These are phyloP conservation scores for Lipophrys pholis DNA, from an alignment of 2,113 vertebrate genomes.

Conservation along the genomic window DNA sequence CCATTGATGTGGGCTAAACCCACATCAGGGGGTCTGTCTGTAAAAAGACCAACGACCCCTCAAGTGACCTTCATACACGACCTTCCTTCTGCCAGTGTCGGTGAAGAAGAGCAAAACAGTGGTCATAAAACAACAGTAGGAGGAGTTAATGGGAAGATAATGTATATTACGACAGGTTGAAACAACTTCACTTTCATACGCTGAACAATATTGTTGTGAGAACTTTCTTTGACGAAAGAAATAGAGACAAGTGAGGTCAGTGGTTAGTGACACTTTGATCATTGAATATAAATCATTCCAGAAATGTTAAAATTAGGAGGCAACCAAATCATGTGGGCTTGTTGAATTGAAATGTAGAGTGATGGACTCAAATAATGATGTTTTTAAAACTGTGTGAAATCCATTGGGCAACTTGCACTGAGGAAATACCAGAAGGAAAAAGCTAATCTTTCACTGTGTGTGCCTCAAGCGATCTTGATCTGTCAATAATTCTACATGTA, in stretches of 20 bases:
- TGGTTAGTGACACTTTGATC: no score
- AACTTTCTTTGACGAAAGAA: no score
- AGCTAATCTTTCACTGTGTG: constrained; percentile 38
- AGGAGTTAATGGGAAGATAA: no score
- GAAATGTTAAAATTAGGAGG: no score
- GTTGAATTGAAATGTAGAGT: not conserved
- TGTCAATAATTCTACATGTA: constrained; percentile 56
- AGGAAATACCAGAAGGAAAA: constrained; percentile 44
- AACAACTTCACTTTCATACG: no score
- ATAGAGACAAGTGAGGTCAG: no score
- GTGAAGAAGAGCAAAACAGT: not conserved
- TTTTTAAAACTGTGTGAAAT: constrained; percentile 6
- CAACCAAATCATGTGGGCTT: not conserved
- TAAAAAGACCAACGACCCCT: not conserved
- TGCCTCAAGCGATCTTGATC: constrained; percentile 52
- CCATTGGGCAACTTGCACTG: not conserved
- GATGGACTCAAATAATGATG: constrained; percentile 4
- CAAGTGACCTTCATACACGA: not conserved
- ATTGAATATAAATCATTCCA: no score
- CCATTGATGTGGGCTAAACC: not conserved
- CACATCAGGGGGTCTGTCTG: not conserved
- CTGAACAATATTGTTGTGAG: no score
- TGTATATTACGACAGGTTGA: no score
- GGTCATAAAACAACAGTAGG: no score
- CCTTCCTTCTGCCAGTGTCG: not conserved